Base-by-base conservation (phyloP, 2,113 vertebrate genomes). In the Sinosuthora webbiana region DNA sequence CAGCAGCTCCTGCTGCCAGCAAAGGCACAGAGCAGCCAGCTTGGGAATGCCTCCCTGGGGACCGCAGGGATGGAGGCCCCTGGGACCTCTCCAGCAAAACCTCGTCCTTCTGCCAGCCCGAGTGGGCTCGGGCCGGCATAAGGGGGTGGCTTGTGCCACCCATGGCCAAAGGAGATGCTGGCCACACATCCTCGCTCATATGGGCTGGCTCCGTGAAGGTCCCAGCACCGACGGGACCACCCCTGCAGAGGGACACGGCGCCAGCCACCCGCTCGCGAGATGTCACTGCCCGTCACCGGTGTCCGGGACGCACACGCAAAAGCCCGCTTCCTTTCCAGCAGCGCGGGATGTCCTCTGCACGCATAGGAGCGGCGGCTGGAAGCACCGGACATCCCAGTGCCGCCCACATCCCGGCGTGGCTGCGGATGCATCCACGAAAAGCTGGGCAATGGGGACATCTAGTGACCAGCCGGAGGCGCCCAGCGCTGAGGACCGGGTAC, bases 391-490 rank as follows among this genome's bases (percentile, higher is more conserved):
- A 45, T 6, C 33, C 53, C 17, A 21, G 35, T 0, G 23, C 86
- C 50, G 70, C 56, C 47, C 70, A 49, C 47, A 4, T 15, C 11
- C 16, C 2, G 4, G 20, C 39, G 17, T 2, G 57, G 57, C 30
- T n/a, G 24, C 3, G 49, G 11, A 11, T 15, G 39, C 31, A 52
- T 17, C 13, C 8, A 0, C 1, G 16, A 35, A 94, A 96, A 77
- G 41, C 47, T 56, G 80, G 88, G 65, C 49, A 42, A 89, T 68
- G 41, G 76, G 80, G 96, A 95, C 96, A 94, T n/a, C 95, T 97
- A 93, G 94, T 75, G 96, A 80, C 50, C 57, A 49, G 39, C 31
- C 16, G 3, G 24, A 24, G 42, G 27, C 33, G 14, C 7, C 15
- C 57, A 6, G 28, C 27, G 21, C 27, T 8, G 2, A 15, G 28